Base-by-base conservation (phyloP, 2,888 invertebrate species). In the Lymantria monacha region DNA sequence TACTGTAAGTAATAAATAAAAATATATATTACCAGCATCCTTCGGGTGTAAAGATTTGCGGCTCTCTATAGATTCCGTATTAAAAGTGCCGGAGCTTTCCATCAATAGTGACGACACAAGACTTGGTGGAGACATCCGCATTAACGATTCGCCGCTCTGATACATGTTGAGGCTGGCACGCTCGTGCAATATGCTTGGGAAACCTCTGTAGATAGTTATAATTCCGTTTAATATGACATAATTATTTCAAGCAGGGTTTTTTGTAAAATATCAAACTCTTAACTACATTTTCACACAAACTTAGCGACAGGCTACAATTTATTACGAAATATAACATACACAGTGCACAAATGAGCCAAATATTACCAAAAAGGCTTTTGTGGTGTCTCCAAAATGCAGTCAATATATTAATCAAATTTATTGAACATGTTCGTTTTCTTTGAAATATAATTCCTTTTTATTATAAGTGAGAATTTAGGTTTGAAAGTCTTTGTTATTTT, bases 121-220 rank as follows among this genome's bases (percentile, higher is more conserved):
- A 63, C 93, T 93, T 0, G 94, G 93, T 0, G 93, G 93, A 0
- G 87, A 93, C 93, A 79, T 91, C 7, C 89, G 69, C 87, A 88
- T 87, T 0, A 90, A 71, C 0, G 85, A 88, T 53, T 90, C 91
- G 0, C 90, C 91, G 58, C 89, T 90, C 57, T 84, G 87, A 59
- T 87, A 90, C 90, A 91, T 91, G 67, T 84, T 86, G 7, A 90
- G 74, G 50, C 89, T 90, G 13, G 83, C 78, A 1, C 88, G 83
- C 38, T 89, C 88, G 64, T 82, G 82, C 68, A 87, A 63, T 43
- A 85, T 74, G 57, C 80, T 87, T 44, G 81, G 72, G 42, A 92
- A 78, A 13, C 88, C 85, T 55, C 89, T 88, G 77, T 14, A 47
- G 48, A 41, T 13, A 12, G 7, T 7, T 42, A 30, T 12, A 30